Base-by-base conservation (phyloP, 2,888 invertebrate genomes). In the Mythimna loreyi region DNA sequence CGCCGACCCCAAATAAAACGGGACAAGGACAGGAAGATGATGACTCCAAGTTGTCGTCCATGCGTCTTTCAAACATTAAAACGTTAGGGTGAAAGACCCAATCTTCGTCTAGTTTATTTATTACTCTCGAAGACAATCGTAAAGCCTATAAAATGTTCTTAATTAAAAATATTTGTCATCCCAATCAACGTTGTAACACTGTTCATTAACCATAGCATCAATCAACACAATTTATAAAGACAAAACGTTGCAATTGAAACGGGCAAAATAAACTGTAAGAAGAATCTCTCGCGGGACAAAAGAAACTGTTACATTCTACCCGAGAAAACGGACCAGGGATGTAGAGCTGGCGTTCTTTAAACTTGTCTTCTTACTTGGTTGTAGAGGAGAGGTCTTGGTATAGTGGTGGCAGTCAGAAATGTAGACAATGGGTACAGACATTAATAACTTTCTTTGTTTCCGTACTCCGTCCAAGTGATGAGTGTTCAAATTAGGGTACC, bases 371-470 rank as follows among this genome's bases (percentile, higher is more conserved):
- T 62, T 59, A 64, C 50, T 60, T 56, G 80, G 82, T 84, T 84
- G 84, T 81, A 72, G 67, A 78, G 49, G 70, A 78, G 76, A 85
- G 88, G 80, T 87, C 90, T 82, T 72, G 81, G 61, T 87, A 84
- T 16, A 67, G 75, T 88, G 93, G 93, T 75, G 75, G 76, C 77
- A 87, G 89, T 91, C 90, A 91, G 90, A 86, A 88, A 90, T 86
- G 87, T 89, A 93, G 91, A 95, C 94, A 95, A 95, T 93, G 87
- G 90, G 85, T 83, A 89, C 89, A 92, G 93, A 92, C 93, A 93
- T 95, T 95, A 95, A 95, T 95, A 94, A 93, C 92, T 93, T 93
- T 92, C 94, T 94, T 94, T 94, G 93, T 94, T 93, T 90, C 89
- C 85, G 84, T 86, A 84, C 87, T 87, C 85, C 85, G 82, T 81